Evolutionary conservation across 2,797 vertebrate species (phyloP).

Genomic region (Melanotaenia pygmaea): DNA sequence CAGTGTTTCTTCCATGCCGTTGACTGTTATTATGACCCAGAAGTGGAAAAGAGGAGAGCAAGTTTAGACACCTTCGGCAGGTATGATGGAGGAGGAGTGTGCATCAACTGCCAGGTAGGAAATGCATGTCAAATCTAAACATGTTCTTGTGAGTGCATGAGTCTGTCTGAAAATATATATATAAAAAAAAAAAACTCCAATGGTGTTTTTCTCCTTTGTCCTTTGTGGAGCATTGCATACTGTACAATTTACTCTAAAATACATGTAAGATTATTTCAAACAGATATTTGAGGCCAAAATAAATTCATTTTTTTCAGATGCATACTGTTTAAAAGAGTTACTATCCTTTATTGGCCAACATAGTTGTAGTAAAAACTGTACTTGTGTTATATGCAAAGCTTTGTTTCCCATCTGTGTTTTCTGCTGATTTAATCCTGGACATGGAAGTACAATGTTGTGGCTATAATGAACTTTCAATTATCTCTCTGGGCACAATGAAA

Average conservation of each 20-base stretch:
- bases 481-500: neutral
- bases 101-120: constrained; percentile 93
- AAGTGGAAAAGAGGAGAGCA: constrained; percentile 83
- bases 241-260: constrained; percentile 5
- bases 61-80: constrained; percentile 89
- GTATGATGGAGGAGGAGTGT: constrained; percentile 93
- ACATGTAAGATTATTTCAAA: neutral
- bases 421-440: neutral
- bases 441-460: neutral
- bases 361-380: neutral
- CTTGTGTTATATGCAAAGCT: neutral
- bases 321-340: neutral
- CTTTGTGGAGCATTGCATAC: constrained; percentile 6
- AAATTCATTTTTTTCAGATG: neutral
- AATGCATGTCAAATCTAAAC: constrained; percentile 66
- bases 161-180: constrained; percentile 22
- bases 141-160: constrained; percentile 51
- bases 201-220: neutral
- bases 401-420: neutral
- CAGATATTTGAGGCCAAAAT: neutral
- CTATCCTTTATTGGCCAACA: no score
- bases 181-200: neutral
- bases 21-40: constrained; percentile 92
- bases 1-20: constrained; percentile 92
- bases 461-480: neutral